Percentiles rank a stretch among this genome's conserved stretches.
Evolutionary conservation across 2,113 vertebrate genomes (phyloP).

Genomic region (Eonycteris spelaea): DNA sequence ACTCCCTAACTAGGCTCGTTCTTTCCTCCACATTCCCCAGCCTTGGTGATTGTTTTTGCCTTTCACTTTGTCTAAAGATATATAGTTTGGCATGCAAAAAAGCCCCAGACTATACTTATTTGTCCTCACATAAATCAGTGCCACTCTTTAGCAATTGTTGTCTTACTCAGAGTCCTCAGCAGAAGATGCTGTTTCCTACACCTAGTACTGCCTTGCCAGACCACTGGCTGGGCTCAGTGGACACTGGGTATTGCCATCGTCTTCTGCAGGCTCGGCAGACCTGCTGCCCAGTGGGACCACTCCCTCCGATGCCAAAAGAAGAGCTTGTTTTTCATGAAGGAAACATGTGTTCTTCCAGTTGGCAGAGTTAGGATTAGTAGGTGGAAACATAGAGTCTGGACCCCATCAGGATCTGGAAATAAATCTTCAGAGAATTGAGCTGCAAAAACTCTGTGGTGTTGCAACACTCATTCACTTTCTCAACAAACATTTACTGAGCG

Average conservation of each 20-base stretch:
- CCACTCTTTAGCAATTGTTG: no score
- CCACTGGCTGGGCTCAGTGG: neutral
- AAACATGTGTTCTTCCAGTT: neutral
- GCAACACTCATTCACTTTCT: neutral
- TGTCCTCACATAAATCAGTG: neutral
- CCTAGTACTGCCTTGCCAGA: neutral
- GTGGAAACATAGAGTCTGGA: neutral
- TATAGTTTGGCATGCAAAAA: neutral
- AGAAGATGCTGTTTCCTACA: neutral
- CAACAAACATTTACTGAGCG: neutral
- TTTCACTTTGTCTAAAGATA: neutral
- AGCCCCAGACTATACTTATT: fast-evolving
- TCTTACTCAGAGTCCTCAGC: neutral
- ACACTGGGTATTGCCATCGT: neutral
- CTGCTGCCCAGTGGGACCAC: neutral
- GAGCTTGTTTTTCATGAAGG: neutral
- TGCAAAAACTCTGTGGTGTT: neutral
- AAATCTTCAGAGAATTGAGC: neutral
- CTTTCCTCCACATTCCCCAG: neutral
- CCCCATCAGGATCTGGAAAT: neutral
- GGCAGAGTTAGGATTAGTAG: neutral
- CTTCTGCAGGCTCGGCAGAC: neutral
- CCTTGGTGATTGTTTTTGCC: neutral
- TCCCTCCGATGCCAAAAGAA: neutral
- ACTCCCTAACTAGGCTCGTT: neutral